These are phyloP conservation scores for Lutraria rhynchaena DNA, from an alignment of 1,140 invertebrate genomes.

Conservation along the genomic window DNA sequence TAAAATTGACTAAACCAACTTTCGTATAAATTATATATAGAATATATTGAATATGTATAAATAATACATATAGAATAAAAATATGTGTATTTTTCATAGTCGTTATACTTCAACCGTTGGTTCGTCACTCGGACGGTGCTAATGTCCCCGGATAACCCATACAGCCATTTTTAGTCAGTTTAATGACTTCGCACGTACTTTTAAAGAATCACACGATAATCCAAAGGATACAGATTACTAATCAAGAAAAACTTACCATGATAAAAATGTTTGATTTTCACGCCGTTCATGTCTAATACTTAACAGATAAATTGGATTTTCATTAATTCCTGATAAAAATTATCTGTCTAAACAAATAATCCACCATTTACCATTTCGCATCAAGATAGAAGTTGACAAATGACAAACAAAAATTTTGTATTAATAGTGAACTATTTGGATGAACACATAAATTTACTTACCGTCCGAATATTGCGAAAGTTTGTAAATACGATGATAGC, in stretches of 20 bases:
- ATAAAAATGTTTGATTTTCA: constrained; percentile 52
- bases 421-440: background rate
- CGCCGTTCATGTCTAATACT: constrained; percentile 38
- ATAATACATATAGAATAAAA: too few relatives aligned
- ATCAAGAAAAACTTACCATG: constrained; percentile 33
- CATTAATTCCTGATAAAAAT: constrained; percentile 55
- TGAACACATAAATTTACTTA: constrained; percentile 40
- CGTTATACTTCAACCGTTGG: too few relatives aligned
- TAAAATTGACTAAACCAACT: too few relatives aligned
- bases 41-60: too few relatives aligned
- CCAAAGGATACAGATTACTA: background rate
- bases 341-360: constrained; percentile 41
- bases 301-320: constrained; percentile 47
- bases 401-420: constrained; percentile 23
- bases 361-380: background rate
- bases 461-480: background rate
- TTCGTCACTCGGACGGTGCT: too few relatives aligned
- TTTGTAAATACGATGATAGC: background rate
- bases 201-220: too few relatives aligned
- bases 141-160: too few relatives aligned
- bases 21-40: too few relatives aligned
- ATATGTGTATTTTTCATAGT: too few relatives aligned
- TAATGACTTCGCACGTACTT: too few relatives aligned
- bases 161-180: too few relatives aligned
- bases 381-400: background rate